phyloP scores from a whole-genome alignment of 2,797 vertebrate species.

The Acestrorhynchus altus region DNA sequence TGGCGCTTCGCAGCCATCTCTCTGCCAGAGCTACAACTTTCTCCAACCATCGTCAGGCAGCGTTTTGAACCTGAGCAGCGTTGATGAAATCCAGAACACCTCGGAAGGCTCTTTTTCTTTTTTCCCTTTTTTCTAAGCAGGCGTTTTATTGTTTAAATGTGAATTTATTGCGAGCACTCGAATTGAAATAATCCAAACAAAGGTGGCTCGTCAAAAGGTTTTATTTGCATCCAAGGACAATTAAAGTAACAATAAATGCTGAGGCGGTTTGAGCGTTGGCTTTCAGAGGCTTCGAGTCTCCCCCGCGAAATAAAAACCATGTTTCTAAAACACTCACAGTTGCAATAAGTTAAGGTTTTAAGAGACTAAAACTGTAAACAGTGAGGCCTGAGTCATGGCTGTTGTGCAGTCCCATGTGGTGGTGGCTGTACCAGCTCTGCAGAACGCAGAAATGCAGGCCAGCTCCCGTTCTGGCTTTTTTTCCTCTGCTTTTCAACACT shows the following conservation, averaged over 20 bases:
- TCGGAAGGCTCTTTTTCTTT: constrained; percentile 22
- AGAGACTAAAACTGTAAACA: constrained; percentile 75
- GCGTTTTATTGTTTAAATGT: constrained; percentile 62
- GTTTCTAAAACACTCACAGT: constrained; percentile 71
- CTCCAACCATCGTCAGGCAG: constrained; percentile 32
- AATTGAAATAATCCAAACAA: constrained; percentile 68
- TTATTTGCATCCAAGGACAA: constrained; percentile 72
- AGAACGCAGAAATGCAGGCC: constrained; percentile 55
- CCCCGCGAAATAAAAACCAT: constrained; percentile 71
- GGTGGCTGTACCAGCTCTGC: constrained; percentile 59
- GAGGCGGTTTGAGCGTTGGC: constrained; percentile 65
- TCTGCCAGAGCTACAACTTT: constrained; percentile 49
- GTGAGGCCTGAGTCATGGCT: constrained; percentile 71
- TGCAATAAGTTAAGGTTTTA: constrained; percentile 75
- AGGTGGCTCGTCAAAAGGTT: constrained; percentile 71
- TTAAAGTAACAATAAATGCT: constrained; percentile 69
- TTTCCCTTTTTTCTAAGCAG: constrained; percentile 31
- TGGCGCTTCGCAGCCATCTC: constrained; percentile 30
- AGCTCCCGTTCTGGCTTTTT: constrained; percentile 56
- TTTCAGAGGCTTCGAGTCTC: constrained; percentile 58
- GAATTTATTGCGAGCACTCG: constrained; percentile 50
- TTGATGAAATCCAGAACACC: constrained; percentile 60
- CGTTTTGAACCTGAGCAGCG: constrained; percentile 50
- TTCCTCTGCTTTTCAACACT: neutral
- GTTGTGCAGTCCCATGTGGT: constrained; percentile 73